Base-by-base conservation (phyloP, 1,140 invertebrate species). In the Drosophila trapezifrons region DNA sequence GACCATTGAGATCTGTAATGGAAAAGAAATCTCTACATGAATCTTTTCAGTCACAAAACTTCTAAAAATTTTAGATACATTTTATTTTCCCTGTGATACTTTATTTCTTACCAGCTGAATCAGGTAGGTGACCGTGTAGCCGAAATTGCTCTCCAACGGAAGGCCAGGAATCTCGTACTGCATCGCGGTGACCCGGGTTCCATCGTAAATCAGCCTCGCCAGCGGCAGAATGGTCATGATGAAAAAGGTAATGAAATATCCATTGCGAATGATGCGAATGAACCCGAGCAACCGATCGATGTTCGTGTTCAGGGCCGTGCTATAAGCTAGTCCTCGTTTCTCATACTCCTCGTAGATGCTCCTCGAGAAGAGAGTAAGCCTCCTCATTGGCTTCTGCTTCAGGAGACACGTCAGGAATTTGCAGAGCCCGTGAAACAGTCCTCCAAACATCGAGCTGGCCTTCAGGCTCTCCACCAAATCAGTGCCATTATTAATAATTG, bases 91-190 rank as follows among this genome's bases (percentile, higher is more conserved):
- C 10, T 17, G 9, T 17, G 1, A 10, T 29, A 4, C 13, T 3
- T 49, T 17, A 4, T 7, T 17, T n/a, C n/a, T 27, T 63, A 69
- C 65, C 55, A 74, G 3, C 8, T 89, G 85, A 2, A 75, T 18
- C 4, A 84, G 1, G 32, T 71, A 85, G 4, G 80, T 89, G 3
- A 80, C 18, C 0, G 15, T 5, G 9, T 72, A 90, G 9, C 65
- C 64, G 2, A 52, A 2, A n/a, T 71, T 80, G 0, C 47, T 63
- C 4, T 90, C 70, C 2, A 80, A 29, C 5, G 74, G 32, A 2
- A 89, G 8, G 0, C 84, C 85, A 0, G 85, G 85, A 4, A 89
- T 55, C 17, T 67, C 29, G 22, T 78, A 80, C 46, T 78, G 63
- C 49, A 84, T 57, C 5, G 80, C 40, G 0, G 77, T 74, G 20